A percentile compares a stretch with the other conserved stretches of the same genome.
Conservation (phyloP, 2,888 invertebrate species). For the Pterostichus niger region DNA sequence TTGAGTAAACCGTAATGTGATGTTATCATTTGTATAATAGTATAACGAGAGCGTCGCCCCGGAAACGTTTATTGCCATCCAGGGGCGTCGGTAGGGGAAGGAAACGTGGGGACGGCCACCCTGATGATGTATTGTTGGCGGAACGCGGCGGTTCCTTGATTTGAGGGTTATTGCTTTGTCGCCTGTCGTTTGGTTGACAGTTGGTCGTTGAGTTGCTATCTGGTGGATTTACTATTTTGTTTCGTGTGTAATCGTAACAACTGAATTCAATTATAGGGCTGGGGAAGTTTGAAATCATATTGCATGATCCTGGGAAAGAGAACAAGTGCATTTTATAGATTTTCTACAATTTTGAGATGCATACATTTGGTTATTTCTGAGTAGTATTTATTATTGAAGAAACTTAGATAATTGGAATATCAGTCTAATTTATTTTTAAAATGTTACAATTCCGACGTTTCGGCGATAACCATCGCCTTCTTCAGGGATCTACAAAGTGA, state of each 20-base stretch:
- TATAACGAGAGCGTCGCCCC: constrained; percentile 61
- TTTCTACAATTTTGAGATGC: too few relatives aligned
- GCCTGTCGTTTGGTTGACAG: constrained; percentile 30
- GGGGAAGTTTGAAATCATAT: neutral
- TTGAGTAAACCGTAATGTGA: constrained; percentile 62
- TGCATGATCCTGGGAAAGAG: neutral
- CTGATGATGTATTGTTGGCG: constrained; percentile 49
- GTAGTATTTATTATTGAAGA: too few relatives aligned
- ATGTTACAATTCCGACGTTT: too few relatives aligned
- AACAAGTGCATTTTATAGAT: too few relatives aligned
- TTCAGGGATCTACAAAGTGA: too few relatives aligned
- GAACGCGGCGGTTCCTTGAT: constrained; percentile 2
- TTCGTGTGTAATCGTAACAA: constrained; percentile 15
- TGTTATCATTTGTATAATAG: constrained; percentile 66
- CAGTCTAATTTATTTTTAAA: too few relatives aligned
- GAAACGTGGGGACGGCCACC: neutral
- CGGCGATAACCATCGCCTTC: too few relatives aligned
- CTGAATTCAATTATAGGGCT: constrained; percentile 14
- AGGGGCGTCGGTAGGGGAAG: constrained; percentile 28
- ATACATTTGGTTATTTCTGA: too few relatives aligned
- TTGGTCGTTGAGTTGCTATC: constrained; percentile 31
- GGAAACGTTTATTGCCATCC: constrained; percentile 62
- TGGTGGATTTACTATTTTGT: constrained; percentile 32
- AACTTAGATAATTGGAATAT: too few relatives aligned
- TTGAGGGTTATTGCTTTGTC: constrained; percentile 48